These are phyloP conservation scores for Phyto melanocephala DNA, from an alignment of 2,888 invertebrate species.

Conservation along the genomic window DNA sequence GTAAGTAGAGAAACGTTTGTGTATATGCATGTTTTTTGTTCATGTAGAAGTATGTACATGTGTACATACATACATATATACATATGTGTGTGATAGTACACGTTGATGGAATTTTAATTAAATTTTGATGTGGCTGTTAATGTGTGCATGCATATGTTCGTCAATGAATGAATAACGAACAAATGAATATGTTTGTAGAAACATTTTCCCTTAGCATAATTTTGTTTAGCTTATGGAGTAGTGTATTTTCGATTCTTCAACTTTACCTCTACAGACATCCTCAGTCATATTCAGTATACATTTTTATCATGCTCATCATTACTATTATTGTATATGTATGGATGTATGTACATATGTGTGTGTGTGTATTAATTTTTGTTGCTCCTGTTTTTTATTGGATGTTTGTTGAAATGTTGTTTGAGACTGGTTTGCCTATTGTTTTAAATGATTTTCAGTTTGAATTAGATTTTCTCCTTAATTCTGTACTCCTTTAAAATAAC, in stretches of 20 bases:
- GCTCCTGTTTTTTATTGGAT: constrained; percentile 1
- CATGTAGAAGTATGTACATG: not conserved
- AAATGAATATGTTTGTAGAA: constrained; percentile 13
- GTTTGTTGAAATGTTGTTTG: not conserved
- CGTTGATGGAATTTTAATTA: constrained; percentile 68
- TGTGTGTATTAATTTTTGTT: constrained; percentile 18
- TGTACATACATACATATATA: not conserved
- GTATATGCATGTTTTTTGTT: not conserved
- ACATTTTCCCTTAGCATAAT: constrained; percentile 23
- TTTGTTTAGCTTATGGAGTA: constrained; percentile 11
- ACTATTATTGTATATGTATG: constrained; percentile 25
- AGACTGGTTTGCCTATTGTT: constrained; percentile 24
- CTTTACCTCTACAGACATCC: not conserved
- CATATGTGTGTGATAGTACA: constrained; percentile 32
- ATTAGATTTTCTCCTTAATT: constrained; percentile 51
- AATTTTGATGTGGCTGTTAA: constrained; percentile 68
- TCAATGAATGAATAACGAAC: constrained; percentile 23
- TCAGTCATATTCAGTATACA: not conserved
- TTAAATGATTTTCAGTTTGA: constrained; percentile 43
- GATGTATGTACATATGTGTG: not conserved
- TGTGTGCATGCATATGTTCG: constrained; percentile 64
- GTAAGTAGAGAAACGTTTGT: not conserved
- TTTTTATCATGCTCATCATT: constrained; percentile 25
- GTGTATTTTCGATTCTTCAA: constrained; percentile 2
- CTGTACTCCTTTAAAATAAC: not conserved